Base-by-base conservation (phyloP, 2,888 invertebrate genomes). In the Strigamia transsilvanica region DNA sequence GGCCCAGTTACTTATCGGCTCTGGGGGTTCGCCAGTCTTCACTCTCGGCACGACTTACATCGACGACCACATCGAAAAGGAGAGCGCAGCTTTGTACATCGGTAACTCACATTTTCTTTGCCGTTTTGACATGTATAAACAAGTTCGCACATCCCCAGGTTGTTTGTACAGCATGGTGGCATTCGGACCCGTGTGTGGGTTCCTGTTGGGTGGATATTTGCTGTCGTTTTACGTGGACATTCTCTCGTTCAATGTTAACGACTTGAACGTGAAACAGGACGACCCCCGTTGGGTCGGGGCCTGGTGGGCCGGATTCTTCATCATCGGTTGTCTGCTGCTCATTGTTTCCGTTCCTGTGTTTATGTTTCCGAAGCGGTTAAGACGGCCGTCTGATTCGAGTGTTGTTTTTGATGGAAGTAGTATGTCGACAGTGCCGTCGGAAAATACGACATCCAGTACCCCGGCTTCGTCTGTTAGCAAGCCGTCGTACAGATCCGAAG, bases 81-180 rank as follows among this genome's bases (percentile, higher is more conserved):
- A 97, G 87, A 96, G 95, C 86, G 95, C 97, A 83, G 96, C 97
- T 86, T 93, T 97, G 90, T 97, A 97, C 89, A 95, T 98, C 85
- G 97, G 96, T 94, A 88, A 90, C 91, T n/a, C n/a, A n/a, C n/a
- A n/a, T n/a, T n/a, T n/a, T n/a, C n/a, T n/a, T n/a, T n/a, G n/a
- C n/a, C n/a, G n/a, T n/a, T n/a, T n/a, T n/a, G n/a, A n/a, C n/a
- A n/a, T n/a, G n/a, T n/a, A n/a, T n/a, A n/a, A n/a, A n/a, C n/a
- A n/a, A n/a, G n/a, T n/a, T n/a, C n/a, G n/a, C n/a, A n/a, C n/a
- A n/a, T n/a, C n/a, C n/a, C n/a, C n/a, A 95, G 95, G 96, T 81
- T 96, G 95, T 88, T 95, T 97, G 93, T 97, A 97, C 90, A 96
- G 96, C 87, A 96, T 96, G 94, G 96, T 96, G 79, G 97, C 97